phyloP scores from a whole-genome alignment of 2,113 vertebrate genomes.

The Percina caprodes region DNA sequence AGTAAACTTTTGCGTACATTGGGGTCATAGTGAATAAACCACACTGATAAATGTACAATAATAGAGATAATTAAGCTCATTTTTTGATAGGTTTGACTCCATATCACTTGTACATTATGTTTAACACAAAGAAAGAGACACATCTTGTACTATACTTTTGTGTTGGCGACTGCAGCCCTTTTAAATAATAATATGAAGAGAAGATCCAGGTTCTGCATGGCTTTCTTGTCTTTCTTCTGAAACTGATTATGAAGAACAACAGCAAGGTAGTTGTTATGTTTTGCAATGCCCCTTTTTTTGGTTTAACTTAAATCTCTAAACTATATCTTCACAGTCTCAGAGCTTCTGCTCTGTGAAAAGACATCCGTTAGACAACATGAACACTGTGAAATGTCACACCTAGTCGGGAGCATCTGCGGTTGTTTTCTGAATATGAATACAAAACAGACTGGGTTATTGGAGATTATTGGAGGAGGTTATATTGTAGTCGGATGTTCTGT shows the following conservation, averaged over 20 bases:
- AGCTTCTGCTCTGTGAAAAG: slow-evolving; percentile 9
- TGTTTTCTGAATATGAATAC: slow-evolving; percentile 8
- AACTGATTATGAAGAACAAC: slow-evolving; percentile 42
- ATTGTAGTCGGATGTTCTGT: neutral
- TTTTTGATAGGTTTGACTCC: neutral
- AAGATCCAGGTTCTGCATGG: slow-evolving; percentile 42
- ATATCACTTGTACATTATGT: slow-evolving; percentile 7
- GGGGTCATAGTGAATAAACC: neutral
- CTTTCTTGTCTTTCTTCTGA: slow-evolving; percentile 33
- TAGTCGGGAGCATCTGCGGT: neutral
- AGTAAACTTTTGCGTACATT: neutral
- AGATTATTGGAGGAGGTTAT: neutral
- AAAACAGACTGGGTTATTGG: neutral
- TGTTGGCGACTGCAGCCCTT: neutral
- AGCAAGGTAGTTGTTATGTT: slow-evolving; percentile 44
- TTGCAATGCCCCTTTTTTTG: slow-evolving; percentile 12
- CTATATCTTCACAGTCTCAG: slow-evolving; percentile 7
- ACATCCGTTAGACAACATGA: slow-evolving; percentile 25
- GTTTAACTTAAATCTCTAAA: slow-evolving; percentile 8
- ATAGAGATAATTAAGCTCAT: neutral
- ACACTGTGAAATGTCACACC: slow-evolving; percentile 48
- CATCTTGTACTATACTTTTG: slow-evolving; percentile 14
- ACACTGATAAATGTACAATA: neutral
- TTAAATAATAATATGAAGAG: slow-evolving; percentile 53
- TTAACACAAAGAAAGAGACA: slow-evolving; percentile 30